These are phyloP conservation scores for Tachina lurida DNA, from an alignment of 2,888 invertebrate genomes.

Conservation along the genomic window DNA sequence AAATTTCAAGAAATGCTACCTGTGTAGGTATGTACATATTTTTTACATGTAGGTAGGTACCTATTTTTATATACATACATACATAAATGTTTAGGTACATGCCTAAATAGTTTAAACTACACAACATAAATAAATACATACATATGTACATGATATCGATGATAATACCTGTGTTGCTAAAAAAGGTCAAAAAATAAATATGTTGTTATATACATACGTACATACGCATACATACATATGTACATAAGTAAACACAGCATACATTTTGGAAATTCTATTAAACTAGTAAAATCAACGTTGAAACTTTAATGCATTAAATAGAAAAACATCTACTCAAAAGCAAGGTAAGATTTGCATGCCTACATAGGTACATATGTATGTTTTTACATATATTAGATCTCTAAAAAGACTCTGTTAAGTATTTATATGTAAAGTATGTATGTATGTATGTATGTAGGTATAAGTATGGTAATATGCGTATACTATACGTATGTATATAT, in stretches of 20 bases:
- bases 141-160: too few species aligned
- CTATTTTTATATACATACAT: neutral
- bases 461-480: too few species aligned
- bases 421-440: neutral
- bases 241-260: neutral
- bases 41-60: neutral
- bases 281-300: too few species aligned
- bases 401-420: neutral
- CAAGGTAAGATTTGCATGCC: neutral
- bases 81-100: neutral
- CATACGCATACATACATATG: neutral
- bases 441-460: neutral
- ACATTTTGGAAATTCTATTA: too few species aligned
- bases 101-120: too few species aligned
- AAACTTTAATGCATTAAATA: neutral
- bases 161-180: too few species aligned
- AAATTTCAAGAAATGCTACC: too few species aligned
- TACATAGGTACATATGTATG: slow-evolving; percentile 9
- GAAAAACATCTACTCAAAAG: neutral
- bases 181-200: too few species aligned
- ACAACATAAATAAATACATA: too few species aligned
- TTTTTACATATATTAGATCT: neutral
- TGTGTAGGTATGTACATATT: too few species aligned
- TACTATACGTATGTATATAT: too few species aligned
- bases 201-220: neutral